These are phyloP conservation scores for Episyrphus balteatus DNA, from an alignment of 1,140 invertebrate species.

Conservation along the genomic window DNA sequence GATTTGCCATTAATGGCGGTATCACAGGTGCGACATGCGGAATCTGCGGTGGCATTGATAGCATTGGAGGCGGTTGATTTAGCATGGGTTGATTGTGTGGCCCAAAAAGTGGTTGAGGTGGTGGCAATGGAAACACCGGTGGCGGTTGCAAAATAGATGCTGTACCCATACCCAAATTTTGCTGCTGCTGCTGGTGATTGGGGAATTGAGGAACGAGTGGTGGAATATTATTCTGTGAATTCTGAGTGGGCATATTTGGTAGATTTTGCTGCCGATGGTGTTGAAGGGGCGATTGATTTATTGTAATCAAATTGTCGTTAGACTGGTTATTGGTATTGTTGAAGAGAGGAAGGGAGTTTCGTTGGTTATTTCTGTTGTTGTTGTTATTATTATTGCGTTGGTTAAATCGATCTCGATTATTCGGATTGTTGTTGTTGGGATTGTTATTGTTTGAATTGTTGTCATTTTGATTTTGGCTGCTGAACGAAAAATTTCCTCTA, in stretches of 20 bases:
- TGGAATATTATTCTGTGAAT: not conserved
- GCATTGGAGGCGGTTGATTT: not conserved
- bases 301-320: not conserved
- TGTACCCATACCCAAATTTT: slow-evolving; percentile 10
- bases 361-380: slow-evolving; percentile 5
- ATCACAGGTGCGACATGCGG: not conserved
- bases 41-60: slow-evolving; percentile 14
- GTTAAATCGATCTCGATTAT: slow-evolving; percentile 15
- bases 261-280: slow-evolving; percentile 30
- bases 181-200: slow-evolving; percentile 4
- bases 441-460: slow-evolving; percentile 6
- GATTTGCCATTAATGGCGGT: slow-evolving; percentile 1
- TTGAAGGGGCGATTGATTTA: slow-evolving; percentile 13
- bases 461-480: slow-evolving; percentile 11
- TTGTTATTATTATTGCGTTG: slow-evolving; percentile 8
- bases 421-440: slow-evolving; percentile 18
- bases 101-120: not conserved
- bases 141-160: not conserved
- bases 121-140: not conserved
- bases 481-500: slow-evolving; percentile 11
- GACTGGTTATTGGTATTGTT: slow-evolving; percentile 2
- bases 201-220: not conserved
- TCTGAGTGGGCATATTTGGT: not conserved
- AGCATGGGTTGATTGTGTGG: slow-evolving; percentile 2
- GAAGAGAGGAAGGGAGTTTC: slow-evolving; percentile 6